Percentiles rank a stretch among this genome's conserved stretches.
Conservation (phyloP, 37 sponge, comb jelly and placozoan genomes). For the Lycopodina hypogea region DNA sequence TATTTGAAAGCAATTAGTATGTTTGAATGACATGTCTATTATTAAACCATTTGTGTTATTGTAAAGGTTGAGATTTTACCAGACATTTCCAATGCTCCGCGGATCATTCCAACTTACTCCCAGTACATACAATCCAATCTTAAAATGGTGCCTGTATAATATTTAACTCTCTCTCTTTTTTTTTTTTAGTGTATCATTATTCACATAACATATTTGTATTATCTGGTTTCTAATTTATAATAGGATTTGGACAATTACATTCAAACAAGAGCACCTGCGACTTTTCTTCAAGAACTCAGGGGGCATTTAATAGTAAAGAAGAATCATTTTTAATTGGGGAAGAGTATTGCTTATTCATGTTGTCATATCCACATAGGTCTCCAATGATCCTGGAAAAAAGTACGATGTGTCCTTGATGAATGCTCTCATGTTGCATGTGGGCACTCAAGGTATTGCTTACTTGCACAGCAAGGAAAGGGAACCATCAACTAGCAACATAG, state of each 20-base stretch:
- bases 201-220: too few relatives aligned
- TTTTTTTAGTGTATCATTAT: too few relatives aligned
- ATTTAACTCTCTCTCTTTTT: too few relatives aligned
- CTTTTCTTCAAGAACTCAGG: slow-evolving; percentile 83
- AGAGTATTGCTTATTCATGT: background rate
- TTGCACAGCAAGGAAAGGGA: slow-evolving; percentile 75
- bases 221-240: too few relatives aligned
- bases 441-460: slow-evolving; percentile 86
- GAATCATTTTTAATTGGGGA: background rate
- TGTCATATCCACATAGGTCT: slow-evolving; percentile 34
- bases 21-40: background rate
- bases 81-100: slow-evolving; percentile 92
- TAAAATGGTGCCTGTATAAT: slow-evolving; percentile 84
- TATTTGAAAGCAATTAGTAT: background rate
- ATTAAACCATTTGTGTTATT: background rate
- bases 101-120: slow-evolving; percentile 78
- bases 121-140: slow-evolving; percentile 78
- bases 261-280: slow-evolving; percentile 81
- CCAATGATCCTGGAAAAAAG: slow-evolving; percentile 79
- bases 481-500: slow-evolving; percentile 80
- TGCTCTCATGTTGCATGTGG: slow-evolving; percentile 91
- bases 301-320: slow-evolving; percentile 54
- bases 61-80: slow-evolving; percentile 93
- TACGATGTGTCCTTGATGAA: slow-evolving; percentile 95
- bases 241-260: slow-evolving; percentile 90